Conservation (phyloP, 2,888 invertebrate genomes). For the Rhagonycha fulva region DNA sequence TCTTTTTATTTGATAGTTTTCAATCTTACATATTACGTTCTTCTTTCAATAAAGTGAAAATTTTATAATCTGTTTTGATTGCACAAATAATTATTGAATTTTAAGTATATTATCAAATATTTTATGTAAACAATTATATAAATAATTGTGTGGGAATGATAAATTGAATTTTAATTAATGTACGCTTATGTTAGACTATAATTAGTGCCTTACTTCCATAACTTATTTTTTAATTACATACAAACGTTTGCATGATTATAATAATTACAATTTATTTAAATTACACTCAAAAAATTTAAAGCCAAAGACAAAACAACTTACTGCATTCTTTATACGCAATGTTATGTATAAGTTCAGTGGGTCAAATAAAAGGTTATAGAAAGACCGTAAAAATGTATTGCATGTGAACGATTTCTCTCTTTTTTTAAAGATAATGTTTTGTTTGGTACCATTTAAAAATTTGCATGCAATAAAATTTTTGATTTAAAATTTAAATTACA, state of each 20-base stretch:
- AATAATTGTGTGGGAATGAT: neutral
- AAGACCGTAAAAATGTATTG: constrained; percentile 16
- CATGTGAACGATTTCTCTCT: constrained; percentile 21
- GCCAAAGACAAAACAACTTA: neutral
- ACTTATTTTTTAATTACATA: neutral
- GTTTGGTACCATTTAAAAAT: neutral
- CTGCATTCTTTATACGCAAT: constrained; percentile 19
- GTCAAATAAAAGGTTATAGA: constrained; percentile 28
- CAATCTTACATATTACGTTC: neutral
- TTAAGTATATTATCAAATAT: neutral
- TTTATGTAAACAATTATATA: neutral
- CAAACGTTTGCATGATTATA: neutral
- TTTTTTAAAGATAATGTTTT: neutral
- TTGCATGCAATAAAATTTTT: too few relatives aligned
- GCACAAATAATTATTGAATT: neutral
- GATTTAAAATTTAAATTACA: too few relatives aligned
- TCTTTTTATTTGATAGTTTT: neutral
- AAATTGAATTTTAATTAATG: neutral
- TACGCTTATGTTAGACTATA: neutral
- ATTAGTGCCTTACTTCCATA: neutral
- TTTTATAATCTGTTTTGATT: neutral
- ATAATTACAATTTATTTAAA: neutral
- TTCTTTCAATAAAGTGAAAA: neutral
- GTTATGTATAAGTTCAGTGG: constrained; percentile 24
- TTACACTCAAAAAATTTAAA: neutral